Conservation (phyloP, 2,113 vertebrate genomes). For the Podarcis raffonei region DNA sequence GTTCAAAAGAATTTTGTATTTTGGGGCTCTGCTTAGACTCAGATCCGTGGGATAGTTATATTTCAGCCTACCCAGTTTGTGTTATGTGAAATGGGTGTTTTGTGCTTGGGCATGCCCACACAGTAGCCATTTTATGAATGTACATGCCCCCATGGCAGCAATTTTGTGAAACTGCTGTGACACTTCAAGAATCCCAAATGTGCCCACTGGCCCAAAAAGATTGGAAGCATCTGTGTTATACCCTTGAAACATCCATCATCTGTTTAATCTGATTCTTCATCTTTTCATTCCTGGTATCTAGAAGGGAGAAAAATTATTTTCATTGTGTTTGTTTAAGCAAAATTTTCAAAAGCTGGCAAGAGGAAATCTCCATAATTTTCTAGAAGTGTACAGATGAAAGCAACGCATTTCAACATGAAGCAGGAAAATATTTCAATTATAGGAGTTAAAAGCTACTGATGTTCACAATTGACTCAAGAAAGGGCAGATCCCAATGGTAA, state of each 20-base stretch:
- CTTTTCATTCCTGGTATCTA: slow-evolving; percentile 84
- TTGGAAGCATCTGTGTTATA: slow-evolving; percentile 60
- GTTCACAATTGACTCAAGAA: neutral
- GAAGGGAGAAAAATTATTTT: slow-evolving; percentile 52
- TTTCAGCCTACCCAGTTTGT: neutral
- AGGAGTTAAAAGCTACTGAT: neutral
- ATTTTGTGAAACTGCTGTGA: neutral
- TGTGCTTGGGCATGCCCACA: neutral
- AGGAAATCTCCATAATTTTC: neutral
- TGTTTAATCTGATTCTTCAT: slow-evolving; percentile 88
- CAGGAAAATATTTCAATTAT: neutral
- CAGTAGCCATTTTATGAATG: neutral
- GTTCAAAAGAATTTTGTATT: neutral
- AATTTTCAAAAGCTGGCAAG: neutral
- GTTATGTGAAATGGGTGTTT: neutral
- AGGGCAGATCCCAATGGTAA: neutral
- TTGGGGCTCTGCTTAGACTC: neutral
- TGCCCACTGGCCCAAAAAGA: neutral
- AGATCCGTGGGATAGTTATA: neutral
- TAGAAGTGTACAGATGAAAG: neutral
- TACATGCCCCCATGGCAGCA: neutral
- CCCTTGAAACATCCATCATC: slow-evolving; percentile 96
- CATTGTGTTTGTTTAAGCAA: neutral
- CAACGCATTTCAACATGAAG: neutral
- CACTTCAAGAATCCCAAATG: neutral